Base-by-base conservation (phyloP, 2,888 invertebrate genomes). In the Brenthis ino region DNA sequence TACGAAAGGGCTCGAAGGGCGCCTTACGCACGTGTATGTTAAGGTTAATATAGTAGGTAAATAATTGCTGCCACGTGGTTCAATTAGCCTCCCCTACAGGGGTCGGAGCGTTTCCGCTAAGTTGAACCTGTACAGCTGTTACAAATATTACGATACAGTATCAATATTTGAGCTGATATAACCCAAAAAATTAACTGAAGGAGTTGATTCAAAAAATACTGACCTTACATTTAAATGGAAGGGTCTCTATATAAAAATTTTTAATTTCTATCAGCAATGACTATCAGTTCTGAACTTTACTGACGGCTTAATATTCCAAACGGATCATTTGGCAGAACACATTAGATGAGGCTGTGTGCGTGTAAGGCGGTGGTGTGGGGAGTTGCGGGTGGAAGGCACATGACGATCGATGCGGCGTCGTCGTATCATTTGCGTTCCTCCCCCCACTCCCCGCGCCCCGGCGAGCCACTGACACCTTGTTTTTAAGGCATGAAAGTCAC, bases 321-420 rank as follows among this genome's bases (percentile, higher is more conserved):
- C 85, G 87, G 90, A 86, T 91, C 90, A 91, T 91, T 91, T 90
- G 91, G 87, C 88, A 87, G 86, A 84, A 88, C 89, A 89, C 89
- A 87, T 88, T 88, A 88, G 87, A 86, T 80, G 80, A 74, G 79
- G 75, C 74, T 75, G 77, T 77, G 77, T 75, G 77, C 74, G 80
- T 76, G 79, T 81, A 87, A 63, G 84, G 87, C 83, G 84, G 84
- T 83, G 85, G 84, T 82, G 79, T 81, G 80, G 68, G 78, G 74
- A 78, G 76, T 77, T 71, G 74, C 74, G 72, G 72, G 74, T 68
- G 73, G 72, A 74, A 70, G 78, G 77, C 82, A 82, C 84, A 82
- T 81, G 82, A 81, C 83, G 77, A 92, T 91, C 92, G 92, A 92
- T 92, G 88, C 85, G 85, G 86, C 87, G 86, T 81, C 85, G 85